Base-by-base conservation (phyloP, 2,888 invertebrate species). In the Tenthredo scrophulariae region DNA sequence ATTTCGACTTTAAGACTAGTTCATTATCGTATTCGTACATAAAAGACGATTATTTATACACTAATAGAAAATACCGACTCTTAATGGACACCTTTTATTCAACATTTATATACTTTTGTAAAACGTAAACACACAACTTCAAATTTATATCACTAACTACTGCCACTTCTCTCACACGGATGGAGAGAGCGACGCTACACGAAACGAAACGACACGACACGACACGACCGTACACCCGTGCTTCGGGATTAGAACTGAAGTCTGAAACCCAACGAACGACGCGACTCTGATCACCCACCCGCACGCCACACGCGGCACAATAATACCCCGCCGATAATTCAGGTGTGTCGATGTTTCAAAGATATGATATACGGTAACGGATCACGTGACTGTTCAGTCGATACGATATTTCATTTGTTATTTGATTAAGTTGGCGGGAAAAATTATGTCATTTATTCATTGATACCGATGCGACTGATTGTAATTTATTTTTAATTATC, bases 161-260 rank as follows among this genome's bases (percentile, higher is more conserved):
- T 50, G 4, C 50, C n/a, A 2, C 43, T 43, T 0, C 33, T 13
- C 50, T 50, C n/a, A 37, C 26, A 82, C 70, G 4, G 13, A n/a
- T 33, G 70, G 29, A 87, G 87, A 80, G 54, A 43, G 18, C 58
- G 33, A 40, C n/a, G 13, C 37, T 15, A 82, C 29, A n/a, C 58
- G 29, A 62, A 9, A 26, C 7, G 54, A 43, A 2, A 33, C 4
- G 0, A 33, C 5, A 33, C 33, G 4, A 33, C 33, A 4, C 33
- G 4, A 33, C 37, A 26, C 58, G 90, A 58, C 88, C 88, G 85
- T 83, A 82, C 90, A 85, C 88, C 86, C 88, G 91, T 91, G 88
- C 89, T 90, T 90, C 88, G 90, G 89, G 91, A 90, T 89, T 89
- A 90, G 87, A 89, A 92, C 92, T 92, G 91, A 82, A 84, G 46